Base-by-base conservation (phyloP, 2,888 invertebrate species). In the Leucozona laternaria region DNA sequence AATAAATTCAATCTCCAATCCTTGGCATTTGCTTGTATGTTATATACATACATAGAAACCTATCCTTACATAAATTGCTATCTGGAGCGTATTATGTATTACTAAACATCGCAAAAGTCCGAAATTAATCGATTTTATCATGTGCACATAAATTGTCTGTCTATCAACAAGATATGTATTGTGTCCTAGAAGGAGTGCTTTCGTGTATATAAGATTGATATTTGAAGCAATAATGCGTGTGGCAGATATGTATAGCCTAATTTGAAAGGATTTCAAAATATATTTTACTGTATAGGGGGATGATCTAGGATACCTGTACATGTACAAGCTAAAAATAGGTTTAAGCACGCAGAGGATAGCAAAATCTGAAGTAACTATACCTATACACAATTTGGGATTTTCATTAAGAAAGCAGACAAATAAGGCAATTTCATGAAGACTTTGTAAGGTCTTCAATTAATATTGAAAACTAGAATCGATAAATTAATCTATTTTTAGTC, bases 81-180 rank as follows among this genome's bases (percentile, higher is more conserved):
- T 77, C 48, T 68, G 8, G 76, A 55, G 45, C 68, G 7, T 53
- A 11, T 53, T 28, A 25, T 37, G 20, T 34, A 71, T 28, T 55
- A 60, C 78, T 71, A 71, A 71, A 34, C 50, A 53, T 53, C 31
- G 20, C 31, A 77, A 71, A 22, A 66, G 55, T 40, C 48, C 57
- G 31, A 77, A 77, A 77, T 55, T 62, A 64, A 81, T 77, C 80
- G 40, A 81, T 77, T 57, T 25, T 79, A 60, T 40, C 11, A 64
- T 64, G 45, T 72, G 25, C 40, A 20, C 62, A 80, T 75, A 68
- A 80, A 77, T 64, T 64, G 37, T 53, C 10, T 57, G 45, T 10
- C 62, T 45, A 55, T 64, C 72, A 55, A 64, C 45, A 34, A 79
- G 57, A 53, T 7, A 64, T 34, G n/a, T n/a, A n/a, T n/a, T n/a